A percentile compares a stretch with the other conserved stretches of the same genome.
Evolutionary conservation across 2,888 invertebrate genomes (phyloP).

Genomic region (Lottia gigantea): DNA sequence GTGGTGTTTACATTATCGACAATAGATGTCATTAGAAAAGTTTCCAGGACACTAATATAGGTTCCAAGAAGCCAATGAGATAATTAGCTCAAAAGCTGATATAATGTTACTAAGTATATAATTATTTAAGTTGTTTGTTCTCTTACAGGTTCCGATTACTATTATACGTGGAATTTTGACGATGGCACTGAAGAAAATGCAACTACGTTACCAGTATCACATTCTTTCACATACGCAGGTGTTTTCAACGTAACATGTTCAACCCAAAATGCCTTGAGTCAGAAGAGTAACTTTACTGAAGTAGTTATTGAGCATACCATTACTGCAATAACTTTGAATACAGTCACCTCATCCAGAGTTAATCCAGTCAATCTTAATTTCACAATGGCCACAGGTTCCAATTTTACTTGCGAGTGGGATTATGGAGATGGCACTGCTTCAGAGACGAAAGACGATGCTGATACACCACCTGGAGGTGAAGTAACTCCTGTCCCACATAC

Average conservation of each 20-base stretch:
- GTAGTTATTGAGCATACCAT: slow-evolving; percentile 50
- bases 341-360: slow-evolving; percentile 18
- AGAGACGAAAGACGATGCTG: slow-evolving; percentile 18
- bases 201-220: slow-evolving; percentile 21
- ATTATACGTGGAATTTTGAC: slow-evolving; percentile 60
- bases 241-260: slow-evolving; percentile 47
- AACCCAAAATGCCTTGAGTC: slow-evolving; percentile 47
- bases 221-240: slow-evolving; percentile 42
- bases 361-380: slow-evolving; percentile 31
- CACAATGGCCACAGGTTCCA: slow-evolving; percentile 46
- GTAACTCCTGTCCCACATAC: slow-evolving; percentile 28
- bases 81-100: too few relatives aligned
- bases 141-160: slow-evolving; percentile 51
- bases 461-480: slow-evolving; percentile 21
- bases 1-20: too few relatives aligned
- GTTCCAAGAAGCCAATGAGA: too few relatives aligned
- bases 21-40: too few relatives aligned
- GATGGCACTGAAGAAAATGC: slow-evolving; percentile 39
- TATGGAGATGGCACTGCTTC: slow-evolving; percentile 36
- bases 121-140: background rate
- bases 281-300: slow-evolving; percentile 44
- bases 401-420: slow-evolving; percentile 52
- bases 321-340: slow-evolving; percentile 33
- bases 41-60: too few relatives aligned
- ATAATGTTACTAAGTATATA: too few relatives aligned